Base-by-base conservation (phyloP, 2,888 invertebrate genomes). In the Cantharis rufa region DNA sequence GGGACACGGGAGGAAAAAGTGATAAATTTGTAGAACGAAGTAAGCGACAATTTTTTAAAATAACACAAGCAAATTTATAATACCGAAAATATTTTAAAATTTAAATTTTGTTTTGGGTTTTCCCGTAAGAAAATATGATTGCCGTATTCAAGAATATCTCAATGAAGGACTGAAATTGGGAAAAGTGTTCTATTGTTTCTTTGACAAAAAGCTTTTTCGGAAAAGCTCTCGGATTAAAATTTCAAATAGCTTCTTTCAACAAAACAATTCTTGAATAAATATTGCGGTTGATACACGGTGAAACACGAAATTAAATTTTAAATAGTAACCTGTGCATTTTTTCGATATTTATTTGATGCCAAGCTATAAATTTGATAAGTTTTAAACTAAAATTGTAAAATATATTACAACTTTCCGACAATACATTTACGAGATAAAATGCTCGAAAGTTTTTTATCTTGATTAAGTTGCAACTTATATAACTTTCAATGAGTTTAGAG, bases 11-110 rank as follows among this genome's bases (percentile, higher is more conserved):
- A 68, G 73, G 69, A 62, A 15, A 62, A 32, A 13, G 73, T 61
- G 69, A 73, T 69, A 68, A 73, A 72, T 72, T 66, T 28, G 48
- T 66, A 61, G 18, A 66, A 48, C 48, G 48, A n/a, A 48, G 48
- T 48, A 48, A 48, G 48, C 48, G n/a, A 48, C 48, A 48, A 48
- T 48, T 48, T n/a, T 32, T 48, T 48, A 48, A 48, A 48, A 48
- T 48, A 48, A 48, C 48, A 48, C 48, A 48, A 48, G 3, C 48
- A 7, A 48, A 48, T 48, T 48, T 48, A 48, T 48, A 48, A n/a
- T 48, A n/a, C n/a, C n/a, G 9, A n/a, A n/a, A n/a, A 48, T 48
- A 48, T n/a, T 48, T 48, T 48, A n/a, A 48, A 48, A 48, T 48
- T 48, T 48, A 48, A 48, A 48, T 48, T 48, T 48, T 48, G 48